Evolutionary conservation across 2,113 vertebrate genomes (phyloP).

Genomic region (Jaculus jaculus): DNA sequence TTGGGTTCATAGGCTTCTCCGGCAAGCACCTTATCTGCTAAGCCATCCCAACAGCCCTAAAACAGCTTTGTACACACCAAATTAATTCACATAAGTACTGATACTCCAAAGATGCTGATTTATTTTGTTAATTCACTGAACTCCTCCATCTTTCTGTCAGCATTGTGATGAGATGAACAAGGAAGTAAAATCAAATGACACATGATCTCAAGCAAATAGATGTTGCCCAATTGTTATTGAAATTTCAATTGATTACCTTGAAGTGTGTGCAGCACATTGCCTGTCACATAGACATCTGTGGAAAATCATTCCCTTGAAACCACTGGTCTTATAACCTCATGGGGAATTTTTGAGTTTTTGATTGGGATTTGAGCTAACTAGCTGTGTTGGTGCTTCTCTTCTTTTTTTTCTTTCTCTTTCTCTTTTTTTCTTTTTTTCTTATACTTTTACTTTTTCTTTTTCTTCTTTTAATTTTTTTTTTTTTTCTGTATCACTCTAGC

Average conservation of each 20-base stretch:
- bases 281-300: not conserved
- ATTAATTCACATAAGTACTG: not conserved
- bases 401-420: not conserved
- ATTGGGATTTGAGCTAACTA: not conserved
- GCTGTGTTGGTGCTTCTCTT: not conserved
- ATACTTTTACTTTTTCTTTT: too few species aligned
- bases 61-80: not conserved
- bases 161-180: not conserved
- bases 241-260: slow-evolving; percentile 45
- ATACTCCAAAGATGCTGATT: not conserved
- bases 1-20: too few species aligned
- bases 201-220: not conserved
- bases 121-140: not conserved
- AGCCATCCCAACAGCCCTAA: too few species aligned
- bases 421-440: too few species aligned
- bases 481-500: too few species aligned
- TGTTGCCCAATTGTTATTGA: not conserved
- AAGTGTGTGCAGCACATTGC: not conserved
- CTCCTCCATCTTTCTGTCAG: not conserved
- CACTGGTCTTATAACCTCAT: not conserved
- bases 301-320: slow-evolving; percentile 1
- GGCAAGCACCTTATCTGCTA: too few species aligned
- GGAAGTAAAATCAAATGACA: not conserved
- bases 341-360: not conserved
- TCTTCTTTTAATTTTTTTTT: too few species aligned